Evolutionary conservation across 2,888 invertebrate species (phyloP).

Genomic region (Cryptocephalus primarius): DNA sequence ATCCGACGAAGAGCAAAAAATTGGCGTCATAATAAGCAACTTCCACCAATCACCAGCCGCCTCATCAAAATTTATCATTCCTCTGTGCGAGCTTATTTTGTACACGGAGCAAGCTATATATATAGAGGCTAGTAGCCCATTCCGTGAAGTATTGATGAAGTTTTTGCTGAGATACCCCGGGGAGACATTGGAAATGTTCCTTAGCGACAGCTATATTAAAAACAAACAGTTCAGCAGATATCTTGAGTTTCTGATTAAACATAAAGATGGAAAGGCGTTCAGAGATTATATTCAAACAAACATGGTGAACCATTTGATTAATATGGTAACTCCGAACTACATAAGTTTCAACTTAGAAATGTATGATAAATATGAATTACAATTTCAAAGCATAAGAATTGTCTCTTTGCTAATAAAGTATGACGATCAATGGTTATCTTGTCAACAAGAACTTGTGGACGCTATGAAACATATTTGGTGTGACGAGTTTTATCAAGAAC

Average conservation of each 20-base stretch:
- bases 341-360: slow-evolving; percentile 14
- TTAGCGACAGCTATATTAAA: slow-evolving; percentile 68
- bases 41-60: slow-evolving; percentile 92
- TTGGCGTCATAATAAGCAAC: slow-evolving; percentile 78
- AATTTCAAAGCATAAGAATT: slow-evolving; percentile 76
- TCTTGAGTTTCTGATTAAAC: slow-evolving; percentile 70
- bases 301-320: slow-evolving; percentile 49
- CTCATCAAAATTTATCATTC: slow-evolving; percentile 77
- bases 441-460: slow-evolving; percentile 67
- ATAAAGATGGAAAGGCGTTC: slow-evolving; percentile 69
- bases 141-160: slow-evolving; percentile 78
- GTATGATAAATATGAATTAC: slow-evolving; percentile 62
- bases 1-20: slow-evolving; percentile 80
- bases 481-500: slow-evolving; percentile 69
- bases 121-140: slow-evolving; percentile 85
- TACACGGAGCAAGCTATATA: slow-evolving; percentile 80
- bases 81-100: slow-evolving; percentile 70
- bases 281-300: slow-evolving; percentile 65
- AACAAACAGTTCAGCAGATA: slow-evolving; percentile 52
- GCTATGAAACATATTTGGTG: slow-evolving; percentile 80
- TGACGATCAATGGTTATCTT: slow-evolving; percentile 81
- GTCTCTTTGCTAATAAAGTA: slow-evolving; percentile 70
- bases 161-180: slow-evolving; percentile 78
- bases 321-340: slow-evolving; percentile 42
- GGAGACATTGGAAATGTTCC: slow-evolving; percentile 68